phyloP scores from a whole-genome alignment of 2,113 vertebrate species.

The Uria aalge region DNA sequence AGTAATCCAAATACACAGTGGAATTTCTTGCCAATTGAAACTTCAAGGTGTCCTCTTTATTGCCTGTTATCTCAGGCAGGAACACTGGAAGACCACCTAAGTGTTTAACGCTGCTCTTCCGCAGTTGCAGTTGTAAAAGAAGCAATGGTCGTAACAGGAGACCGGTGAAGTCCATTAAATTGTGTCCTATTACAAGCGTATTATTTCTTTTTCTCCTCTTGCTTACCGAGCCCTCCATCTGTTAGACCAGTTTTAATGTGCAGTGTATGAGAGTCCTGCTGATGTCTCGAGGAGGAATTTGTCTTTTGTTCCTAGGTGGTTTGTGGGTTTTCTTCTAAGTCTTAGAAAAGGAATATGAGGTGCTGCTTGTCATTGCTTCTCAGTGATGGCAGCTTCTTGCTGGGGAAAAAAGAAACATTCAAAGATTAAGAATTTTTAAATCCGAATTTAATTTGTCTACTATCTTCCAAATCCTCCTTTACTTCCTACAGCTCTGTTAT shows the following conservation, averaged over 20 bases:
- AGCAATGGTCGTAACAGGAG: not conserved
- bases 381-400: not conserved
- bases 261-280: not conserved
- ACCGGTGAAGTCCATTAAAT: constrained; percentile 10
- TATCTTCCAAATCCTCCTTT: not conserved
- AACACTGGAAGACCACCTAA: constrained; percentile 32
- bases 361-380: not conserved
- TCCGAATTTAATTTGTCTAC: not conserved
- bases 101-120: constrained; percentile 17
- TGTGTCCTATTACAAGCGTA: not conserved
- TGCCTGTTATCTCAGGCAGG: constrained; percentile 39
- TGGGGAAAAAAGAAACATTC: not conserved
- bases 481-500: not conserved
- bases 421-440: not conserved
- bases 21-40: constrained; percentile 58
- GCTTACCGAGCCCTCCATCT: constrained; percentile 39
- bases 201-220: constrained; percentile 39
- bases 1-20: constrained; percentile 56
- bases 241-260: not conserved
- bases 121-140: not conserved
- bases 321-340: constrained; percentile 22
- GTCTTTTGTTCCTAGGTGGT: constrained; percentile 5
- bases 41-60: constrained; percentile 57
- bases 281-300: constrained; percentile 17
- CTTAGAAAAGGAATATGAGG: not conserved